These are phyloP conservation scores for Euphonia xanthogaster DNA, from an alignment of 2,797 vertebrate species.

Conservation along the genomic window DNA sequence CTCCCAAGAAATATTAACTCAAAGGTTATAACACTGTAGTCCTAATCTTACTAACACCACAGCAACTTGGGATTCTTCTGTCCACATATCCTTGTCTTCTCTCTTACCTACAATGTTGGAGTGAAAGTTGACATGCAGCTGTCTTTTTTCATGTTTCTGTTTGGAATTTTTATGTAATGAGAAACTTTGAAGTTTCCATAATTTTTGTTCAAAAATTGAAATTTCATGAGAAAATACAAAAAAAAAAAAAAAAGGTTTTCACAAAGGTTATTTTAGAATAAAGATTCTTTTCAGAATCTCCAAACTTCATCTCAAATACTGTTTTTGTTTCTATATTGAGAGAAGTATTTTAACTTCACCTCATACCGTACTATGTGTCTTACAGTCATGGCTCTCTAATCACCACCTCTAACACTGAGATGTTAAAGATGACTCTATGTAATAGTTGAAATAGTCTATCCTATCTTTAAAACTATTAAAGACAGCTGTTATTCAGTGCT, in stretches of 20 bases:
- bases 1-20: not conserved
- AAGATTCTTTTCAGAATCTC: not conserved
- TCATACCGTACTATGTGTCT: not conserved
- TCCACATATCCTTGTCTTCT: not conserved
- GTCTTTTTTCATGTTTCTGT: not conserved
- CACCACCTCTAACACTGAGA: not conserved
- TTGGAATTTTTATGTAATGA: not conserved
- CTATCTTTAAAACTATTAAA: conserved; percentile 40
- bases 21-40: not conserved
- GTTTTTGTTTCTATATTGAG: not conserved
- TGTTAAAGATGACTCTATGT: not conserved
- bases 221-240: not conserved
- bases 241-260: not conserved
- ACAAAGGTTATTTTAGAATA: not conserved
- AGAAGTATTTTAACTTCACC: not conserved
- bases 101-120: not conserved
- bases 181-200: not conserved
- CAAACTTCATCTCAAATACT: not conserved
- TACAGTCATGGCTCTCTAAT: not conserved
- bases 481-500: conserved; percentile 37
- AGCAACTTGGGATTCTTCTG: not conserved
- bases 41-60: not conserved
- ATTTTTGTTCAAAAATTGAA: not conserved
- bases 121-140: not conserved
- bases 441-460: conserved; percentile 22